Percentiles rank a stretch among this genome's conserved stretches.
Evolutionary conservation across 1,140 invertebrate genomes (phyloP).

Genomic region (Colletes gigas): DNA sequence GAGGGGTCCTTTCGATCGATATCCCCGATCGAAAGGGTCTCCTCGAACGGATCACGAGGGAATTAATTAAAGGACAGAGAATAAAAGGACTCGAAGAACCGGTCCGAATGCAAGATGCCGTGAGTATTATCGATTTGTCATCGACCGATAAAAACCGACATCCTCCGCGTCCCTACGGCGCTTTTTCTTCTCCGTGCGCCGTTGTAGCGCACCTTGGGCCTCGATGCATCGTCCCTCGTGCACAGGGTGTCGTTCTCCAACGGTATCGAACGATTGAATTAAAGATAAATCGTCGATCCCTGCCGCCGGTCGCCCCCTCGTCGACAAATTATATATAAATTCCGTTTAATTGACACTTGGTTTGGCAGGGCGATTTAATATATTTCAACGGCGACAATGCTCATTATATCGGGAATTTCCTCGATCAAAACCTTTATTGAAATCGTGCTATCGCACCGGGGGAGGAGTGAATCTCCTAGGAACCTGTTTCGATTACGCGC

Average conservation of each 20-base stretch:
- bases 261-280: conserved; percentile 14
- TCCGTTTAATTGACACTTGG: neutral
- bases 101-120: conserved; percentile 47
- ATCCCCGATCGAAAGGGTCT: neutral
- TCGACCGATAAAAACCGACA: conserved; percentile 32
- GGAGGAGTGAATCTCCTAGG: neutral
- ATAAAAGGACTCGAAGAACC: conserved; percentile 33
- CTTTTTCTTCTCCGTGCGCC: conserved; percentile 3
- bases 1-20: neutral
- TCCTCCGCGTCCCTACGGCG: neutral
- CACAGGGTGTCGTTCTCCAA: neutral
- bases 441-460: neutral
- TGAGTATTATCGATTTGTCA: conserved; percentile 58
- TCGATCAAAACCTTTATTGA: neutral
- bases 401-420: neutral
- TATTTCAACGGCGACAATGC: conserved; percentile 1
- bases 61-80: conserved; percentile 54
- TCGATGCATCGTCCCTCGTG: neutral
- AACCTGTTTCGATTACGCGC: conserved; percentile 1
- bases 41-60: neutral
- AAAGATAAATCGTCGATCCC: neutral
- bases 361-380: neutral
- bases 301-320: too few species aligned
- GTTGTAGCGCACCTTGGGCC: neutral
- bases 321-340: conserved; percentile 19